Conservation (phyloP, 2,113 vertebrate species). For the Smithornis capensis region DNA sequence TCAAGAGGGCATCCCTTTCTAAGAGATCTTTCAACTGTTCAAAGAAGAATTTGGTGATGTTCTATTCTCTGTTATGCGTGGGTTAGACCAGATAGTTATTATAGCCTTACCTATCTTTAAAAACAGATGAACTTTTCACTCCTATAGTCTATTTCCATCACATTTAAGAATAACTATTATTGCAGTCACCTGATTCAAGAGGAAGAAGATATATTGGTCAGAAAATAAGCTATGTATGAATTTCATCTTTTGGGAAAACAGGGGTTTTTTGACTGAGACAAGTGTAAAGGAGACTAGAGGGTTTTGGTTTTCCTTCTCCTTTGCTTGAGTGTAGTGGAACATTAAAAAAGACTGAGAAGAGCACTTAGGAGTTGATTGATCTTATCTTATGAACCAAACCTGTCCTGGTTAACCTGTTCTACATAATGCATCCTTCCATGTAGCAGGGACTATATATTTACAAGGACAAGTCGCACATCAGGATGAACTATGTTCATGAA, state of each 20-base stretch:
- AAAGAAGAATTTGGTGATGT: not conserved
- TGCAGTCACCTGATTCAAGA: not conserved
- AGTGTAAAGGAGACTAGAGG: not conserved
- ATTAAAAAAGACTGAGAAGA: not conserved
- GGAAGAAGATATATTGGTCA: not conserved
- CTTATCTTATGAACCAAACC: not conserved
- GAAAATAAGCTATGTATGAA: not conserved
- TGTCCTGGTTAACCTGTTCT: not conserved
- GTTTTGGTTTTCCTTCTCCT: not conserved
- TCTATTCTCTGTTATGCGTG: not conserved
- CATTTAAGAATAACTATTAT: not conserved
- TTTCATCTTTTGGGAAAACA: not conserved
- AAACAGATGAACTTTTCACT: not conserved
- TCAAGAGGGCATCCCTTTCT: slow-evolving; percentile 15
- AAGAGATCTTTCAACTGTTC: not conserved
- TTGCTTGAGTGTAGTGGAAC: not conserved
- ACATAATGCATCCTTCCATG: not conserved
- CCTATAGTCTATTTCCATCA: not conserved
- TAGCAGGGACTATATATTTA: not conserved
- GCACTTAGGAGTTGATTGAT: not conserved
- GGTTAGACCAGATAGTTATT: not conserved
- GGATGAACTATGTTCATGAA: not conserved
- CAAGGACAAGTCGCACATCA: not conserved
- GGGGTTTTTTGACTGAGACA: not conserved
- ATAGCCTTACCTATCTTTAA: not conserved